Evolutionary conservation across 1,140 invertebrate species (phyloP).

Genomic region (Aleiodes sp.): DNA sequence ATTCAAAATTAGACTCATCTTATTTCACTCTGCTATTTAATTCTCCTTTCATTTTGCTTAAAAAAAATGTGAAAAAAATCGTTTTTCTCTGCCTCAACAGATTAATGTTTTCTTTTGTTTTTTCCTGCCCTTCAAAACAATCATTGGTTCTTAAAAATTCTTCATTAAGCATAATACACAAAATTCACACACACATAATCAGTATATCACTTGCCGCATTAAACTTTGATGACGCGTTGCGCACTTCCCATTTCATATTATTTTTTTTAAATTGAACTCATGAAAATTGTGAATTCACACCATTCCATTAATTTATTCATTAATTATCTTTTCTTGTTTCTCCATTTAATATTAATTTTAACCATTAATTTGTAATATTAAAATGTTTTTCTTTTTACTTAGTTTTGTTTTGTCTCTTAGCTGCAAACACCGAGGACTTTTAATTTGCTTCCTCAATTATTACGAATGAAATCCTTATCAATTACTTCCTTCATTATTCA

Average conservation of each 20-base stretch:
- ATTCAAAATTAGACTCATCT: no score
- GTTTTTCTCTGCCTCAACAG: neutral
- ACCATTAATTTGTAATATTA: no score
- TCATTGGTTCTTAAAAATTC: neutral
- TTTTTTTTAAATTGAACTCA: no score
- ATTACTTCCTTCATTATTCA: neutral
- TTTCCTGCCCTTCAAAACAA: neutral
- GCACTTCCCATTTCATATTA: slow-evolving; percentile 33
- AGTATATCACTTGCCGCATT: slow-evolving; percentile 44
- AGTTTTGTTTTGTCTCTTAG: no score
- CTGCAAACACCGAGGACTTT: neutral
- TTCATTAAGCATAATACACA: slow-evolving; percentile 8
- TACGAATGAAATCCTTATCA: neutral
- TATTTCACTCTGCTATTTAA: no score
- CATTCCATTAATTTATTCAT: slow-evolving; percentile 17
- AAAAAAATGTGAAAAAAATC: neutral
- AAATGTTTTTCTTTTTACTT: no score
- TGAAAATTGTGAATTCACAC: no score
- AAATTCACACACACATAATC: slow-evolving; percentile 23
- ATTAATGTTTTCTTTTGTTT: neutral
- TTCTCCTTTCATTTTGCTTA: slow-evolving; percentile 1
- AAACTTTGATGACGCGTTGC: slow-evolving; percentile 39
- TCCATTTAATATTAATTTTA: no score
- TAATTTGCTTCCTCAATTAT: neutral
- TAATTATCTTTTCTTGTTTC: no score